These are phyloP conservation scores for Plebejus melissa DNA, from an alignment of 2,888 invertebrate genomes.

Conservation along the genomic window DNA sequence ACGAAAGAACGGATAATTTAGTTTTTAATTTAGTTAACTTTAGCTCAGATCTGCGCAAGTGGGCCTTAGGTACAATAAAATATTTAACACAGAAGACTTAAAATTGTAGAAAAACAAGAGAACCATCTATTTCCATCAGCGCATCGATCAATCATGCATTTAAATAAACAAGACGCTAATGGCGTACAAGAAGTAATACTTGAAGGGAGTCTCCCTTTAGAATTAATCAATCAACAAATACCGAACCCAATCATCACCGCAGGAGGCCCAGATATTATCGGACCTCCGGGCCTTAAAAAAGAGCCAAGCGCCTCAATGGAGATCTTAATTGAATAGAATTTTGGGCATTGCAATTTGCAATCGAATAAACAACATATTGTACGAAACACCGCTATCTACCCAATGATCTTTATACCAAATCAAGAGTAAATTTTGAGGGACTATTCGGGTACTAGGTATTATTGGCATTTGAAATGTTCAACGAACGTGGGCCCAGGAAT, in stretches of 20 bases:
- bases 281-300: conserved; percentile 36
- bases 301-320: conserved; percentile 32
- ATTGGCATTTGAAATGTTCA: not conserved
- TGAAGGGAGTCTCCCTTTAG: conserved; percentile 28
- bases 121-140: not conserved
- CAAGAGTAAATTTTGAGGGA: not conserved
- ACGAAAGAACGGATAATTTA: no score
- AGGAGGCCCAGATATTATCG: conserved; percentile 36
- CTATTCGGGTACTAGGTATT: not conserved
- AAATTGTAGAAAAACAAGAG: not conserved
- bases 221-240: conserved; percentile 41
- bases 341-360: conserved; percentile 19
- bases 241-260: conserved; percentile 41
- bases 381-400: not conserved
- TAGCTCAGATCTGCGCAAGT: no score
- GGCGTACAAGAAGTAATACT: conserved; percentile 30
- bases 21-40: no score
- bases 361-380: not conserved
- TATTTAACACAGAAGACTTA: not conserved
- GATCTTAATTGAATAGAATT: conserved; percentile 31
- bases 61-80: not conserved
- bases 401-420: not conserved
- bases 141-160: conserved; percentile 9
- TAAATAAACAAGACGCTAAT: conserved; percentile 29
- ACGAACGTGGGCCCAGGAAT: not conserved